Evolutionary conservation across 2,797 vertebrate genomes (phyloP).

Genomic region (Phalanger gymnotis): DNA sequence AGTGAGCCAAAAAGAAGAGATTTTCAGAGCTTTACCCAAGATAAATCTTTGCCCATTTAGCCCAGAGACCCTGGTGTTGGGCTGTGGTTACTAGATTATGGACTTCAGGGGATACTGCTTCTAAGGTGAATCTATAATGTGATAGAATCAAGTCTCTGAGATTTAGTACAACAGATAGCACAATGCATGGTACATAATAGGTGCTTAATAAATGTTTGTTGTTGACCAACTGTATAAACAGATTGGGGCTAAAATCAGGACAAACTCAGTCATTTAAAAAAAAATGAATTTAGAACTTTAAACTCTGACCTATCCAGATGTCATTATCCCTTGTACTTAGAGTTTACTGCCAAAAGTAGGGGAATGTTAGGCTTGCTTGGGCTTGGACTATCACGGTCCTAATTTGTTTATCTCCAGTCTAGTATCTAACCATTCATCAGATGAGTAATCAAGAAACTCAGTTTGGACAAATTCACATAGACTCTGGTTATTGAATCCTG

Average conservation of each 20-base stretch:
- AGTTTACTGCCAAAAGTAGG: neutral
- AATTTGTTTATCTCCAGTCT: neutral
- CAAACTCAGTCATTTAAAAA: neutral
- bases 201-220: neutral
- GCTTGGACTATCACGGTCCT: neutral
- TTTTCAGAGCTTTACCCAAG: neutral
- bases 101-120: neutral
- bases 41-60: neutral
- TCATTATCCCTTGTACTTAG: neutral
- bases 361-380: neutral
- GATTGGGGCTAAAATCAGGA: neutral
- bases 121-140: neutral
- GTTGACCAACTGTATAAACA: neutral
- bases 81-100: neutral
- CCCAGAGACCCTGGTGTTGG: neutral
- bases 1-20: neutral
- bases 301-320: neutral
- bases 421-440: neutral
- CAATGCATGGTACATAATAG: neutral
- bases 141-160: neutral
- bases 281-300: neutral
- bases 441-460: neutral
- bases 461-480: neutral
- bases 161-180: neutral
- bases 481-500: neutral